Evolutionary conservation across 2,797 vertebrate species (phyloP).

Genomic region (Macropus fuliginosus): DNA sequence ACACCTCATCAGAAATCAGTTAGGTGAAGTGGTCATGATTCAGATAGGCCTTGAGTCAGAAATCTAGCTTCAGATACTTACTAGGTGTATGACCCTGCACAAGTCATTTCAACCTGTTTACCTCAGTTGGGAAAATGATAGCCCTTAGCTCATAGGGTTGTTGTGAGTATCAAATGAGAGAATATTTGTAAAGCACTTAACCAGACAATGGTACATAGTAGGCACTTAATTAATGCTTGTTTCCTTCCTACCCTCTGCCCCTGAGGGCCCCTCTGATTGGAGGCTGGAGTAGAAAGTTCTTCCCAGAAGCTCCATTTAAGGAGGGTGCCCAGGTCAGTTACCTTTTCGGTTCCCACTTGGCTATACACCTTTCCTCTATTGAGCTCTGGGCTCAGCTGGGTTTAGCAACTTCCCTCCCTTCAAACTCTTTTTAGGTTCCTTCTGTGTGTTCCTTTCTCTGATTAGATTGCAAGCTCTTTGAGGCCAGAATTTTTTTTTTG

Average conservation of each 20-base stretch:
- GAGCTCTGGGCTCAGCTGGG: not conserved
- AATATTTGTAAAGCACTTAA: not conserved
- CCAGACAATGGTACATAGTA: not conserved
- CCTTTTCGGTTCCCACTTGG: not conserved
- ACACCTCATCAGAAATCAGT: not conserved
- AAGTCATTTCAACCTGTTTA: not conserved
- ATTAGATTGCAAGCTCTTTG: not conserved
- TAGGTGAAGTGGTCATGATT: not conserved
- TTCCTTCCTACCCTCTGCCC: not conserved
- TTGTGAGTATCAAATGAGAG: not conserved
- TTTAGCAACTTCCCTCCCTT: not conserved
- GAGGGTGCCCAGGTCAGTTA: not conserved
- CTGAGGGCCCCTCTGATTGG: not conserved
- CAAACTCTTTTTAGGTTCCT: not conserved
- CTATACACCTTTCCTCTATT: not conserved
- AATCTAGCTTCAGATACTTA: not conserved
- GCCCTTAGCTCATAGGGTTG: not conserved
- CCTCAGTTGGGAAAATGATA: not conserved
- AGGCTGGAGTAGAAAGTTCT: not conserved
- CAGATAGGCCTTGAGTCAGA: not conserved
- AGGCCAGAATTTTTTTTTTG: not conserved
- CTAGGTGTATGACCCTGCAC: not conserved
- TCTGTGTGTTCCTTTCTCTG: not conserved
- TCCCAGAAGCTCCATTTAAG: not conserved
- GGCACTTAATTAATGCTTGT: not conserved